Base-by-base conservation (phyloP, 2,113 vertebrate genomes). In the Dermatemys mawii region DNA sequence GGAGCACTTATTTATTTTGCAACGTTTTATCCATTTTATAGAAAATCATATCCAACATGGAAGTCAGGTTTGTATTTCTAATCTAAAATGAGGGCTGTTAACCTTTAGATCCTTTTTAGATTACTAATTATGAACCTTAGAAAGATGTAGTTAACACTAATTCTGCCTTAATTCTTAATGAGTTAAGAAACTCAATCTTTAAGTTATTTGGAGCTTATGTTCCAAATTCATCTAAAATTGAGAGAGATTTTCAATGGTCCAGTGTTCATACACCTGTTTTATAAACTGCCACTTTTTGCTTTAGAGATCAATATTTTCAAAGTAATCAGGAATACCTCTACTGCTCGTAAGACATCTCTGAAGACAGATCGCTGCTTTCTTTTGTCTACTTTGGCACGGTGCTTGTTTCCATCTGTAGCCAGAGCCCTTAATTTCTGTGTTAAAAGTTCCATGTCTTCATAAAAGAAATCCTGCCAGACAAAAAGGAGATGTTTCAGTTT, bases 281-380 rank as follows among this genome's bases (percentile, higher is more conserved):
- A 38, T 76, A 76, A 24, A 76, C 27, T 76, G 24, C 24, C 38
- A 46, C 38, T 24, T 75, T 41, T 12, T 27, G 6, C 41, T 76
- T 27, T 44, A 76, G 3, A 76, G 73, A 87, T 6, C 27, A 80
- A 38, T 38, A 21, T 29, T 75, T 48, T 51, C 19, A 6, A 78
- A 76, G 6, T 12, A n/a, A 84, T 83, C 3, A 49, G 53, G 55
- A 98, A 92, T 95, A 99, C 99, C 99, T 99, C 99, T 12, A 99
- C 99, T 1, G 99, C 99, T 94, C 98, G 98, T 0, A 99, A 98
- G 32, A 99, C 98, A 1, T 99, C 99, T 96, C 99, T 98, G 96
- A 99, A 99, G 86, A 99, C 99, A 0, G 99, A 99, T 2, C 99
- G 98, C 97, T 99, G 99, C 98, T 99, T 99, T 94, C 99, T 98